Conservation (phyloP, 2,797 vertebrate genomes). For the Caiman crocodilus region DNA sequence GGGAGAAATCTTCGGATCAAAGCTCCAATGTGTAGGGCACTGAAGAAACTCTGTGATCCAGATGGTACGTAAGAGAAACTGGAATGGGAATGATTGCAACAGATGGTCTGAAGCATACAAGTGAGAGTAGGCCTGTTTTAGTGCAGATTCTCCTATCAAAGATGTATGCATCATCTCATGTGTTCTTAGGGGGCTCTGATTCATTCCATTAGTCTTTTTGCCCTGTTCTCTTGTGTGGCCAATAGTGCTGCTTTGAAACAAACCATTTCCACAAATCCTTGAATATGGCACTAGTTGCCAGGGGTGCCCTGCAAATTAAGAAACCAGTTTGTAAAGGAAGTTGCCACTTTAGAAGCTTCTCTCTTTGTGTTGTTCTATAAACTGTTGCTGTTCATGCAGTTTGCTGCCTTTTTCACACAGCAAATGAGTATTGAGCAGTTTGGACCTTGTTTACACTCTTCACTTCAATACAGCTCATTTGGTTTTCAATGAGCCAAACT, state of each 20-base stretch:
- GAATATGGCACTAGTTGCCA: background rate
- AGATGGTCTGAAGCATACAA: background rate
- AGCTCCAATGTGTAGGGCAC: slow-evolving; percentile 96
- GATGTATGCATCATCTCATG: background rate
- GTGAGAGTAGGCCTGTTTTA: background rate
- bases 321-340: background rate
- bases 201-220: background rate
- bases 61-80: slow-evolving; percentile 85
- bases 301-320: background rate
- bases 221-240: background rate
- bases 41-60: slow-evolving; percentile 99
- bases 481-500: background rate
- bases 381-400: background rate
- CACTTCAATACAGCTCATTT: background rate
- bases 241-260: background rate
- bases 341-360: background rate
- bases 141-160: background rate
- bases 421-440: background rate
- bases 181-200: background rate
- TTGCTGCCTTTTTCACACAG: background rate
- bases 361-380: background rate
- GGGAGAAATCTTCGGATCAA: slow-evolving; percentile 98
- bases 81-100: background rate
- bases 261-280: background rate
- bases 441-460: background rate